Evolutionary conservation across 2,888 invertebrate species (phyloP).

Genomic region (Limenitis camilla): DNA sequence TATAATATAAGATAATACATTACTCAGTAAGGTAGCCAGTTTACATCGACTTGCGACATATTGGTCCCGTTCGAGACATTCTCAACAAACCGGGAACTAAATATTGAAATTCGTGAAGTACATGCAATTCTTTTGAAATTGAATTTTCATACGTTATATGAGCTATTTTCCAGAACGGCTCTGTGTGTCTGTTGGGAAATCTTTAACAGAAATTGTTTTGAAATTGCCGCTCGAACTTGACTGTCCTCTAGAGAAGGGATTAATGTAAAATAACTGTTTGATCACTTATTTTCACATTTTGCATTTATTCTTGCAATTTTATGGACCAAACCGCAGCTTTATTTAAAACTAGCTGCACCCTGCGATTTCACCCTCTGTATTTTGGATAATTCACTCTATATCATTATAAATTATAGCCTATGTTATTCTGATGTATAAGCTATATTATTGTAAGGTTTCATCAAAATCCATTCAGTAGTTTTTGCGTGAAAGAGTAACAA

Average conservation of each 20-base stretch:
- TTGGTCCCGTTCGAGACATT: constrained; percentile 1
- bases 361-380: too few species aligned
- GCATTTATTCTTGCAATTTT: not conserved
- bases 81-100: constrained; percentile 5
- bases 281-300: not conserved
- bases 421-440: too few species aligned
- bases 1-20: too few species aligned
- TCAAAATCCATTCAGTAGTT: too few species aligned
- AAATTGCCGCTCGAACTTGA: constrained; percentile 57
- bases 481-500: too few species aligned
- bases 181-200: constrained; percentile 45
- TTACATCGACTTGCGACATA: not conserved
- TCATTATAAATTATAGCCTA: too few species aligned
- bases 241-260: constrained; percentile 25
- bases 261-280: constrained; percentile 19
- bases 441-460: too few species aligned
- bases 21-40: not conserved
- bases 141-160: constrained; percentile 32
- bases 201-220: constrained; percentile 62
- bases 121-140: constrained; percentile 26
- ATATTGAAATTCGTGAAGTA: constrained; percentile 11
- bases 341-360: too few species aligned
- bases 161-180: constrained; percentile 32
- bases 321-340: too few species aligned
- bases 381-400: too few species aligned